Percentiles rank a stretch among this genome's conserved stretches.
Evolutionary conservation across 2,113 vertebrate species (phyloP).

Genomic region (Calidris pugnax): DNA sequence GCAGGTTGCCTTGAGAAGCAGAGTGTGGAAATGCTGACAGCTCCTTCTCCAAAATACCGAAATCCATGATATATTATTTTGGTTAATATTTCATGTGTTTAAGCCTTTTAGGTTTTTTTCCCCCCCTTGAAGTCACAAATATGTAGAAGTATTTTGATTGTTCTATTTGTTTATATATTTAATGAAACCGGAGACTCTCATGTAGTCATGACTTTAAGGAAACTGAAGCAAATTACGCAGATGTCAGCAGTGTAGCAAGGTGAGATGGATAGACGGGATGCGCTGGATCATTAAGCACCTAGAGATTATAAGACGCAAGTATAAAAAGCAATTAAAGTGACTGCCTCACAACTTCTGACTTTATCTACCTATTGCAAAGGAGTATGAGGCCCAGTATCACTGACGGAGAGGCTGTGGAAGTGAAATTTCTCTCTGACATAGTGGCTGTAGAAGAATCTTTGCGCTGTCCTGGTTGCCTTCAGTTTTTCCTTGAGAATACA

Average conservation of each 20-base stretch:
- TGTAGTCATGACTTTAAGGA: not conserved
- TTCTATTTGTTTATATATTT: too few species aligned
- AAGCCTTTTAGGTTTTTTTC: not conserved
- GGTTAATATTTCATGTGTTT: not conserved
- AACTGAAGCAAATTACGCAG: not conserved
- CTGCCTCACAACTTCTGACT: not conserved
- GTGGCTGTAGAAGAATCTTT: not conserved
- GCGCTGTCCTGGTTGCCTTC: not conserved
- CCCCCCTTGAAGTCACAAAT: accelerated
- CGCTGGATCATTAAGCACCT: not conserved
- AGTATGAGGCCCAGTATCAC: not conserved
- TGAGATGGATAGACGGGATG: not conserved
- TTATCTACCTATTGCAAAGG: not conserved
- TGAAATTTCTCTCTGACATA: not conserved
- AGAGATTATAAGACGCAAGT: not conserved
- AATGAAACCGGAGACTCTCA: not conserved
- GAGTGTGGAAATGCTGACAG: not conserved
- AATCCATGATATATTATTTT: not conserved
- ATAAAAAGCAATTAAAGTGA: not conserved
- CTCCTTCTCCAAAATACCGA: not conserved
- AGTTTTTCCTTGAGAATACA: not conserved
- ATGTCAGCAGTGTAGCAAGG: not conserved
- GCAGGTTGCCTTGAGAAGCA: not conserved
- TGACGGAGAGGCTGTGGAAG: not conserved
- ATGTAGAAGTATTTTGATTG: not conserved